Evolutionary conservation across 2,797 vertebrate species (phyloP).

Genomic region (Chaetodon trifasciatus): DNA sequence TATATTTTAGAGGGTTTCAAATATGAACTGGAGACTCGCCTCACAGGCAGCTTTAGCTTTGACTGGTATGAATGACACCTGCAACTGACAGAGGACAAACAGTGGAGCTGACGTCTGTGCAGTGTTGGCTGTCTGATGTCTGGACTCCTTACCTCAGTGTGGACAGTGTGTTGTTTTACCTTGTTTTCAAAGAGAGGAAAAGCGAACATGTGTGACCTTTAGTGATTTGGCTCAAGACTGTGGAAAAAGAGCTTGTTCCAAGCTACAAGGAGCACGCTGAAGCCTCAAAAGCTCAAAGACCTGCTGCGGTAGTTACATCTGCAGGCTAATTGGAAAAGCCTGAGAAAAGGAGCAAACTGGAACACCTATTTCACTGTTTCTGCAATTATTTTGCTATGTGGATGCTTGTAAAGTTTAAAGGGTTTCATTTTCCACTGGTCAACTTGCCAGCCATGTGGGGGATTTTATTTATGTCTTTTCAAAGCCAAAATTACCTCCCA

Average conservation of each 20-base stretch:
- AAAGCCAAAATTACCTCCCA: conserved; percentile 33
- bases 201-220: conserved; percentile 38
- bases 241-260: conserved; percentile 59
- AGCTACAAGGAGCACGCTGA: conserved; percentile 41
- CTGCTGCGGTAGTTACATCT: conserved; percentile 43
- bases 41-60: conserved; percentile 2
- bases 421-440: conserved; percentile 52
- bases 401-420: conserved; percentile 58
- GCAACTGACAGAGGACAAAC: conserved; percentile 3
- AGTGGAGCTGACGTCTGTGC: background rate
- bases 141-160: background rate
- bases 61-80: background rate
- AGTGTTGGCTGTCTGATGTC: background rate
- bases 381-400: conserved; percentile 33
- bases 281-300: conserved; percentile 41
- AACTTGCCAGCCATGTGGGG: conserved; percentile 47
- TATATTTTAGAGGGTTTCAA: conserved; percentile 2
- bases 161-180: background rate
- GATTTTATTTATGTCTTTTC: conserved; percentile 59
- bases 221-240: conserved; percentile 48
- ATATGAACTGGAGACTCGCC: background rate
- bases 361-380: conserved; percentile 47
- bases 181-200: conserved; percentile 24
- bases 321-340: conserved; percentile 58
- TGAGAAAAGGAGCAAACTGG: conserved; percentile 45